Evolutionary conservation across 2,797 vertebrate genomes (phyloP).

Genomic region (Phylloscopus collybita): DNA sequence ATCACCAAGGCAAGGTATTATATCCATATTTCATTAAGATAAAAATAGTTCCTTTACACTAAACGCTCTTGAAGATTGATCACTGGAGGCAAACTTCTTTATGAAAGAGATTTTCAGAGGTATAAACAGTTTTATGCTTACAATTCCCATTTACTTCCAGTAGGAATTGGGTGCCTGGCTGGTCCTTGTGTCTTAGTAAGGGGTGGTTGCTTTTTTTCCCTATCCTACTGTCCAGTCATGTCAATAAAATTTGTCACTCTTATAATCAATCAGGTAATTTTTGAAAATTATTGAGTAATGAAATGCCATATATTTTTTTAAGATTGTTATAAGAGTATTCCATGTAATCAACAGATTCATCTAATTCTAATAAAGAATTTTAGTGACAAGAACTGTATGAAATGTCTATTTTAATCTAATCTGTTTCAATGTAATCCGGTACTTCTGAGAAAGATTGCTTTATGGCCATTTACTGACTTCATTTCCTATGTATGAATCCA

Average conservation of each 20-base stretch:
- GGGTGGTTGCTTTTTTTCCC: not conserved
- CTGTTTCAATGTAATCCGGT: not conserved
- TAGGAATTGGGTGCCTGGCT: not conserved
- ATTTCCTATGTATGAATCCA: not conserved
- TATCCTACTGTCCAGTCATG: not conserved
- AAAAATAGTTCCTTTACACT: slow-evolving; percentile 38
- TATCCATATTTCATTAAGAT: slow-evolving; percentile 54
- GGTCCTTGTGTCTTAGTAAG: not conserved
- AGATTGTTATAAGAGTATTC: not conserved
- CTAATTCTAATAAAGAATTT: not conserved
- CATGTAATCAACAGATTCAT: not conserved
- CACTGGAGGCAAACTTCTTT: not conserved
- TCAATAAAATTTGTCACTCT: not conserved
- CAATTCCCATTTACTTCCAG: not conserved
- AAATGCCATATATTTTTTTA: not conserved
- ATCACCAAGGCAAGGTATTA: slow-evolving; percentile 30
- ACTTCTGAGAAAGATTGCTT: not conserved
- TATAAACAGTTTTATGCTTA: not conserved
- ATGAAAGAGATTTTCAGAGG: slow-evolving; percentile 7
- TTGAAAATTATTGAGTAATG: not conserved
- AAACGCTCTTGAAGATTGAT: slow-evolving; percentile 39
- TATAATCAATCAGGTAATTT: not conserved
- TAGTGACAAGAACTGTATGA: not conserved
- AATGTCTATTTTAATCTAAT: not conserved
- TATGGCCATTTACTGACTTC: not conserved